Evolutionary conservation across 1,140 invertebrate species (phyloP).

Genomic region (Cherax quadricarinatus): DNA sequence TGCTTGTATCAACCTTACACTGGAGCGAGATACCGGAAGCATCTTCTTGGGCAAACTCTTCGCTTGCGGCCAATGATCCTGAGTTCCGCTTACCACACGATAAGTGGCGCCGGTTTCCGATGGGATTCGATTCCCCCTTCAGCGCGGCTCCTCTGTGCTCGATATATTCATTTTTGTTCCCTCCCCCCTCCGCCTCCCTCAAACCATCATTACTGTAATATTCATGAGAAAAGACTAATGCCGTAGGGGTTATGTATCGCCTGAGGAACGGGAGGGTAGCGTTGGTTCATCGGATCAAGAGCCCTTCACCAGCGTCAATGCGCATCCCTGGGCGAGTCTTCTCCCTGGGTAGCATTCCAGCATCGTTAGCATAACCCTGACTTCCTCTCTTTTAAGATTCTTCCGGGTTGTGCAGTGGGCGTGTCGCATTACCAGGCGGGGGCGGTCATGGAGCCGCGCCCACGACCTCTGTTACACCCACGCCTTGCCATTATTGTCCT

Average conservation of each 20-base stretch:
- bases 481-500: background rate
- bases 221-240: too few species aligned
- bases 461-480: conserved; percentile 46
- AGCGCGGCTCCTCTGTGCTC: conserved; percentile 10
- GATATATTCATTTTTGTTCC: background rate
- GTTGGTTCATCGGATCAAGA: too few species aligned
- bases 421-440: conserved; percentile 59
- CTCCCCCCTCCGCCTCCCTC: background rate
- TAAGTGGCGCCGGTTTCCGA: conserved; percentile 54
- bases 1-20: conserved; percentile 20
- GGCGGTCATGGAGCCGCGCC: conserved; percentile 49
- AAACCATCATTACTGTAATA: too few species aligned
- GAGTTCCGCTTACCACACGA: conserved; percentile 48
- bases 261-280: too few species aligned
- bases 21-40: conserved; percentile 14
- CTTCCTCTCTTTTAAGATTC: conserved; percentile 37
- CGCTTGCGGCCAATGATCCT: conserved; percentile 38
- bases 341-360: conserved; percentile 12
- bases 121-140: conserved; percentile 32
- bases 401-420: conserved; percentile 33
- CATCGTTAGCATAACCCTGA: conserved; percentile 34
- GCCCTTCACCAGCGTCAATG: too few species aligned
- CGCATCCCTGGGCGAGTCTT: too few species aligned
- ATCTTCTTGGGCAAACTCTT: conserved; percentile 31
- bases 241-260: too few species aligned